Evolutionary conservation across 2,113 vertebrate species (phyloP), one percentile per base, ranked within the genome.

Genomic region (Spheniscus mendiculus): DNA sequence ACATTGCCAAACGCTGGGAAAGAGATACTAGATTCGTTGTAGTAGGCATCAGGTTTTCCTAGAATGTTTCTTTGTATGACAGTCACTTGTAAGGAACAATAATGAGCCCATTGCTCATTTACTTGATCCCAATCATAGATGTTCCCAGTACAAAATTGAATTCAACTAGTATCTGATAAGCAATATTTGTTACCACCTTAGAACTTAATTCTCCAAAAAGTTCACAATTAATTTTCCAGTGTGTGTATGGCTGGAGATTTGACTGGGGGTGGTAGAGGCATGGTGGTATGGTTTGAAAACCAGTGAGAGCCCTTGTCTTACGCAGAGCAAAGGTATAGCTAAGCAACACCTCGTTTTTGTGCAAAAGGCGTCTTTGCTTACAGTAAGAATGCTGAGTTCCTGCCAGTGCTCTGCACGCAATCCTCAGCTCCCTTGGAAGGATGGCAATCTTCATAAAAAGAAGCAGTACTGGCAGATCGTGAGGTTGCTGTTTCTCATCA

Each of bases 291-390:
- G 62, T 74, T 80, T 88, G 45, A 52, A 84, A 92, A 63, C 25
- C 34, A 29, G 19, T 26, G 49, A 77, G 36, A 77, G 15, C 42
- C 40, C 40, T 69, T 55, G 42, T 34, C 30, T 47, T 85, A 63
- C 4, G 10, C 61, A 70, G 53, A 93, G 38, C 32, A 79, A 80
- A 86, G 36, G 14, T 83, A 50, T 15, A 73, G 32, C 55, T 82
- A 29, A 84, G 26, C 1, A 0, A 61, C n/a, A 40, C 14, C 58
- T 77, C 0, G 0, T 1, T 92, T 80, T 63, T 74, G 71, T 76
- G 50, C 47, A 70, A 78, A 63, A 79, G 65, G 5, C 17, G 6
- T 63, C 47, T 92, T 83, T 79, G 52, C 32, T 86, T 80, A 47
- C 25, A 30, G 6, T 32, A 62, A 56, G 84, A 83, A 52, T 30